Conservation (phyloP, 2,888 invertebrate genomes). For the Phortica okadai region DNA sequence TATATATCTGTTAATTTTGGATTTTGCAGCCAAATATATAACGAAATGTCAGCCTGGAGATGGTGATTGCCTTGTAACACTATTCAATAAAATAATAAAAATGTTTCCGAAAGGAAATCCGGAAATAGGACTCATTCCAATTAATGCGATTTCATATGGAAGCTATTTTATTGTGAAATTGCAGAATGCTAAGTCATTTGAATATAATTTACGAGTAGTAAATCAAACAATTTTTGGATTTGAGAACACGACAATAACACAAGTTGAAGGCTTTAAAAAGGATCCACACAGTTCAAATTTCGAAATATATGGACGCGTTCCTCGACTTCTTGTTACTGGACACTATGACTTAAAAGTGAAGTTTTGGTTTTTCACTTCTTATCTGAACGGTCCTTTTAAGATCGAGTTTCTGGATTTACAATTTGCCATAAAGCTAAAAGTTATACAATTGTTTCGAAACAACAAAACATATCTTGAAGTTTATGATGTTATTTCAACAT, state of each 20-base stretch:
- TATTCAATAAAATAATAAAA: too few relatives aligned
- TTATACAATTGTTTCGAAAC: not conserved
- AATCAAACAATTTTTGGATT: not conserved
- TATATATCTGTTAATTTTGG: too few relatives aligned
- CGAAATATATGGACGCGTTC: not conserved
- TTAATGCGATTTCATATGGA: too few relatives aligned
- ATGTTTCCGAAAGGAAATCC: too few relatives aligned
- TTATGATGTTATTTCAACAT: not conserved
- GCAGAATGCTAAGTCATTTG: too few relatives aligned
- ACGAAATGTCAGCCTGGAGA: too few relatives aligned
- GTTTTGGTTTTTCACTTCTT: slow-evolving; percentile 34
- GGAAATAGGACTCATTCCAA: too few relatives aligned
- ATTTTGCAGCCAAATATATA: too few relatives aligned
- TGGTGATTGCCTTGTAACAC: too few relatives aligned
- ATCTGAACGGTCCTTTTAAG: slow-evolving; percentile 32
- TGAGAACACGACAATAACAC: not conserved
- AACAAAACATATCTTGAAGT: not conserved
- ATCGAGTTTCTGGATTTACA: slow-evolving; percentile 42
- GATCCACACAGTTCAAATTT: not conserved
- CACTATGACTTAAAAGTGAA: slow-evolving; percentile 40
- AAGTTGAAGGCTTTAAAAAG: not conserved
- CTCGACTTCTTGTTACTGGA: slow-evolving; percentile 33
- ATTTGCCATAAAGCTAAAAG: slow-evolving; percentile 21
- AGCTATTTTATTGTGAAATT: too few relatives aligned
- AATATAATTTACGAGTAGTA: too few relatives aligned